Percentiles rank a stretch among this genome's conserved stretches.
phyloP scores from a whole-genome alignment of 2,113 vertebrate genomes.

The Brachyistius frenatus region DNA sequence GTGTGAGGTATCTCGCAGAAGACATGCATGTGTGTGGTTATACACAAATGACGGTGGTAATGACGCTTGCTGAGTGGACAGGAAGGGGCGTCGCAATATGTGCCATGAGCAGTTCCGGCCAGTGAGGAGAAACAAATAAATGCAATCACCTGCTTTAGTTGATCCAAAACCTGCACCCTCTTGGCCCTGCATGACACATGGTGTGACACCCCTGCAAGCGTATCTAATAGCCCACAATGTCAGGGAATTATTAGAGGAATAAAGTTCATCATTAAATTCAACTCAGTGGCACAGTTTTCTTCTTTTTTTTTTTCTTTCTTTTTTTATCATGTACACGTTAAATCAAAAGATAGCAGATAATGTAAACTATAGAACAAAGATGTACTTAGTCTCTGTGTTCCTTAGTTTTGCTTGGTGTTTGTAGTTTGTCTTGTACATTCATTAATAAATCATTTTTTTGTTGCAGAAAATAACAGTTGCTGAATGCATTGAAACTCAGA shows the following conservation, averaged over 20 bases:
- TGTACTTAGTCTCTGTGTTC: neutral
- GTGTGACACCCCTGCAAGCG: slow-evolving; percentile 24
- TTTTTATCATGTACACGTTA: neutral
- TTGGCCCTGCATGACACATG: neutral
- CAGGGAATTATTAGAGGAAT: neutral
- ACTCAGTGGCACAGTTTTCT: neutral
- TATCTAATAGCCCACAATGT: neutral
- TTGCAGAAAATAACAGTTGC: slow-evolving; percentile 98
- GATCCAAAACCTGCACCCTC: neutral
- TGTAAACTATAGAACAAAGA: slow-evolving; percentile 2
- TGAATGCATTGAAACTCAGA: slow-evolving; percentile 99
- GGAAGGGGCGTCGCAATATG: slow-evolving; percentile 27
- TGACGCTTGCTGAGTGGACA: slow-evolving; percentile 6
- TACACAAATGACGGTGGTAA: slow-evolving; percentile 30
- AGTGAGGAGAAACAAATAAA: neutral
- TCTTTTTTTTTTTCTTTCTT: too few relatives aligned
- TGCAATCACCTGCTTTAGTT: slow-evolving; percentile 6
- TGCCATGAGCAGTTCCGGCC: slow-evolving; percentile 5
- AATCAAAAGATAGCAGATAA: slow-evolving; percentile 12
- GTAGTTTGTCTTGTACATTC: neutral
- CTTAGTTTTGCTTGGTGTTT: neutral
- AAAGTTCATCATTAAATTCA: neutral
- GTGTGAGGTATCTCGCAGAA: slow-evolving; percentile 93
- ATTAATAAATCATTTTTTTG: neutral
- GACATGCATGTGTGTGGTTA: slow-evolving; percentile 55